These are phyloP conservation scores for Oconnorella tubifera DNA, from an alignment of 2,888 invertebrate species.

Conservation along the genomic window DNA sequence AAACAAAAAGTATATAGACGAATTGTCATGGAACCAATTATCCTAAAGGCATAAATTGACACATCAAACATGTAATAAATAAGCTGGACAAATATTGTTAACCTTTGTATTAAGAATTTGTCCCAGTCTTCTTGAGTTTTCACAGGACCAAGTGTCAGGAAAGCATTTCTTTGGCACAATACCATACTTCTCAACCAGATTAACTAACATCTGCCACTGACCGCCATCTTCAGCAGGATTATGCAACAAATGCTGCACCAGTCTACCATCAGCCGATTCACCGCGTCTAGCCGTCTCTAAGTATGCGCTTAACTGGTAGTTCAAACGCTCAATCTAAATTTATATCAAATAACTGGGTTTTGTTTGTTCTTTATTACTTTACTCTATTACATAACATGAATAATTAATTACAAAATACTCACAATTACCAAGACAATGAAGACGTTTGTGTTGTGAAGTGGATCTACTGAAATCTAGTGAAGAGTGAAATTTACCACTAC, in stretches of 20 bases:
- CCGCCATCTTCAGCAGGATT: slow-evolving; percentile 56
- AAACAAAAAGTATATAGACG: no score
- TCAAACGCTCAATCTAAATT: slow-evolving; percentile 71
- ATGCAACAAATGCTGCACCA: slow-evolving; percentile 72
- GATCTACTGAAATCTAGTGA: no score
- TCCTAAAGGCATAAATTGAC: no score
- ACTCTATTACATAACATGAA: no score
- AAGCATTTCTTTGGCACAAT: slow-evolving; percentile 83
- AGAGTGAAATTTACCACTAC: no score
- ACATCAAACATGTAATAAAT: no score
- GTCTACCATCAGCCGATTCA: slow-evolving; percentile 73
- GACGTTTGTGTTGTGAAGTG: no score
- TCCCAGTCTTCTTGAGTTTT: slow-evolving; percentile 72
- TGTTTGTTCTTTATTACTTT: no score
- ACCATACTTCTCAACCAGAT: slow-evolving; percentile 80
- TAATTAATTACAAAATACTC: no score
- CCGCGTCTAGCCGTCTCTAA: slow-evolving; percentile 71
- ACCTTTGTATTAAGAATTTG: slow-evolving; percentile 78
- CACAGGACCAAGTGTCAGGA: slow-evolving; percentile 76
- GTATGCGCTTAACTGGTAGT: slow-evolving; percentile 79
- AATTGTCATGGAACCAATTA: no score
- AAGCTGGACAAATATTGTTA: no score
- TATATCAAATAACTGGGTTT: background rate
- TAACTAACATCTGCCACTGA: slow-evolving; percentile 89
- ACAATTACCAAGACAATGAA: no score